Base-by-base conservation (phyloP, 2,888 invertebrate species). In the Epinotia nisella region DNA sequence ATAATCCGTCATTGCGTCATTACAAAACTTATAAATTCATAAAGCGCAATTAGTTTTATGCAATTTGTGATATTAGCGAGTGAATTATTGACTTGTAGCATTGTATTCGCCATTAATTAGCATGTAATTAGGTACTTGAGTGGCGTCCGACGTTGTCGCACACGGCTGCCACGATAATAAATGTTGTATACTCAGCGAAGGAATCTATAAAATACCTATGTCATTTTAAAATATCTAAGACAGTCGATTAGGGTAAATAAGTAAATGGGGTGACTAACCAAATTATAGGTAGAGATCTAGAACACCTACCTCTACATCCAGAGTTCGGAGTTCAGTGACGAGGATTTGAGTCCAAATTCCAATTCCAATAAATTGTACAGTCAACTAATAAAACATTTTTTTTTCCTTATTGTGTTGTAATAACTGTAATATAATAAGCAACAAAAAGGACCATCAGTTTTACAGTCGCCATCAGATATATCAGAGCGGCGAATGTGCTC, bases 81-180 rank as follows among this genome's bases (percentile, higher is more conserved):
- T 11, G 24, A 64, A 51, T 60, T 53, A 53, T 61, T 29, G 45
- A 59, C 61, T 21, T 53, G 39, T 56, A n/a, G 65, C 24, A 53
- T 64, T 35, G 24, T 21, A 7, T 21, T 55, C n/a, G 13, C 49
- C 49, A 45, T 71, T 71, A 59, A 71, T 71, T 58, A 41, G 17
- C 51, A 24, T 41, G n/a, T 59, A 53, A 71, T 71, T 21, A 53
- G 17, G 51, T 53, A 53, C 24, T 59, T 71, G 59, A 65, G 58
- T 41, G 17, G 13, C 59, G 53, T 59, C 65, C 64, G 39, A 51
- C 17, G 66, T 45, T 53, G 9, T 24, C 64, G 17, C 21, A 15
- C 24, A 10, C 56, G 51, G 51, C 58, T 59, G 71, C 59, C 13
- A 21, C 17, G 19, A 51, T 29, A 51, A n/a, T 56, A 70, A 58